Evolutionary conservation across 2,888 invertebrate species (phyloP), one percentile per base, ranked within the genome.

Genomic region (Choristoneura rosaceana): DNA sequence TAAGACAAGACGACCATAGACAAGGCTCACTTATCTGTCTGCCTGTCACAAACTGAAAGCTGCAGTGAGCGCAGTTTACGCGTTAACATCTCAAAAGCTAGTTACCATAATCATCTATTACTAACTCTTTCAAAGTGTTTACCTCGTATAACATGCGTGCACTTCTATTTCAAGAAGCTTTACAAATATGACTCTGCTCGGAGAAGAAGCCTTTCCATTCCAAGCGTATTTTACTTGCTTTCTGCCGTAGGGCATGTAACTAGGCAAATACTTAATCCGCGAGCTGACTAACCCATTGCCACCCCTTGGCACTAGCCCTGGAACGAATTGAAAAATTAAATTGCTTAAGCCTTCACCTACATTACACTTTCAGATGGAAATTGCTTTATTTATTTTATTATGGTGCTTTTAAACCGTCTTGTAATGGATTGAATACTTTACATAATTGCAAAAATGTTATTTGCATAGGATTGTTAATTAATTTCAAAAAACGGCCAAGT

Each of bases 311-410:
- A 63, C 66, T 62, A 74, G 69, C 77, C 66, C 71, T 75, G 74
- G 74, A 78, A 76, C 77, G 76, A 78, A 85, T 88, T 88, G 86
- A 89, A 88, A 90, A 90, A 89, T 82, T 80, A 80, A 88, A 83
- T 85, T 75, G 85, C 87, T 86, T 75, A 81, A 78, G 84, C 84
- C 87, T 79, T 78, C 25, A 25, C 25, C 25, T 77, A 82, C 87
- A 87, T 89, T 87, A 86, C 84, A 80, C 78, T 83, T 82, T 78
- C 81, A 88, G 87, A 86, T 88, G 85, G 86, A 88, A 88, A 89
- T 87, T 82, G 81, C 84, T 58, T 67, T 15, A 43, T 67, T 61
- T 71, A 14, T 70, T 47, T 64, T 64, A 64, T 67, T 67, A 60
- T 10, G 12, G 25, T 62, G n/a, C 33, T 14, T 50, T 15, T 34